Base-by-base conservation (phyloP, 2,797 vertebrate species). In the Helicolenus hilgendorfi region DNA sequence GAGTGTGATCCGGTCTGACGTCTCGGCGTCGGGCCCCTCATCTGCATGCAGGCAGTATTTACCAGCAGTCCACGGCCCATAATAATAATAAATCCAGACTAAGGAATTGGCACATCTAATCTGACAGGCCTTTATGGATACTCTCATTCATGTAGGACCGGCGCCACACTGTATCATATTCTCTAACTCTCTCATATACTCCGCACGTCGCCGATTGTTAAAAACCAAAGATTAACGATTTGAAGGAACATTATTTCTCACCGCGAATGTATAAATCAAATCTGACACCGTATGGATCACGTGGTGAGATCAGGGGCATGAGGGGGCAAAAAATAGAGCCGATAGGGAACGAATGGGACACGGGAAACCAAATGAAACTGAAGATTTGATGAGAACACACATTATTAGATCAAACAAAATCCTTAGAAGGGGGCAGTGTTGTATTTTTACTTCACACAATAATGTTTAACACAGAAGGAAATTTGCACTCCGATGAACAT, bases 101-200 rank as follows among this genome's bases (percentile, higher is more conserved):
- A 91, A 96, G 89, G 93, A 96, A 94, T 89, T 87, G 90, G 89
- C 86, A 71, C 89, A 93, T 91, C 87, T 95, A 96, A 96, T 95
- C 92, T 95, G 96, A 96, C 93, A 95, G 94, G 87, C 79, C 93
- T 96, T 96, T 94, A 95, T 96, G 92, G 93, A 92, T 72, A 82
- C 81, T 74, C 92, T 96, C 92, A 93, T 95, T 96, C 92, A 92
- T 87, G 90, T 89, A 81, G 71, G 81, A 92, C 83, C 63, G 36
- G 76, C 70, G 81, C 85, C 86, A 84, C 90, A 81, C 87, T 76
- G 88, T 81, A 87, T 95, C 92, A 91, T 89, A 78, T 72, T 77
- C 84, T 74, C 73, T 81, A 88, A 86, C 86, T 87, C 88, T 75
- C 85, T 86, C 81, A 87, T 84, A 86, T 69, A 89, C 77, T 41